Percentiles rank a stretch among this genome's conserved stretches.
phyloP scores from a whole-genome alignment of 1,140 invertebrate species.

The Drosophila suzukii region DNA sequence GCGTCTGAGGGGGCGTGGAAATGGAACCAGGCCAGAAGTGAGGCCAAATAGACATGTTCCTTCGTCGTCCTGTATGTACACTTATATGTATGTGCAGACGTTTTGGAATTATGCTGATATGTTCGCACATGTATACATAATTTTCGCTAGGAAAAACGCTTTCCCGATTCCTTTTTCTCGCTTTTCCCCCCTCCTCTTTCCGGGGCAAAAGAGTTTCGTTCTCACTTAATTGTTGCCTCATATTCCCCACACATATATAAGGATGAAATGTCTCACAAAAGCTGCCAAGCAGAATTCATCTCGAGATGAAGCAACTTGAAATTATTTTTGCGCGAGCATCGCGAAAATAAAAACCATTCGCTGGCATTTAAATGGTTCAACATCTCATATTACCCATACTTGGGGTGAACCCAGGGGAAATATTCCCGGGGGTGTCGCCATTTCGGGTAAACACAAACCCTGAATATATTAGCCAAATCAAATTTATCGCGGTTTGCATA shows the following conservation, averaged over 20 bases:
- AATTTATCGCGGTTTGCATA: slow-evolving; percentile 18
- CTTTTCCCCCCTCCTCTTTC: slow-evolving; percentile 5
- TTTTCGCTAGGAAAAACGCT: slow-evolving; percentile 55
- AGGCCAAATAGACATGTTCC: slow-evolving; percentile 69
- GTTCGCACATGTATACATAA: slow-evolving; percentile 51
- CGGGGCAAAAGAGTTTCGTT: slow-evolving; percentile 35
- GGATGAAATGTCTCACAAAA: slow-evolving; percentile 34
- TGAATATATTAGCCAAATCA: slow-evolving; percentile 25
- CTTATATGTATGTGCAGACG: slow-evolving; percentile 35
- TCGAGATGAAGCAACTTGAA: slow-evolving; percentile 64
- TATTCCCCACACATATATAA: background rate
- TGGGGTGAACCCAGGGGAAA: background rate
- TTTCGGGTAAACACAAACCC: slow-evolving; percentile 22
- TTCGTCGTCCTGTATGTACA: slow-evolving; percentile 15
- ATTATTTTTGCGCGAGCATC: slow-evolving; percentile 37
- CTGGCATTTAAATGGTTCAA: slow-evolving; percentile 13
- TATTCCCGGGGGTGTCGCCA: slow-evolving; percentile 11
- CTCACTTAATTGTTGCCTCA: slow-evolving; percentile 66
- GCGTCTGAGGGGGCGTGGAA: slow-evolving; percentile 1
- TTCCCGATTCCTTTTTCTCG: slow-evolving; percentile 29
- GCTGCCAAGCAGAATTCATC: slow-evolving; percentile 46
- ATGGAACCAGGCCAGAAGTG: slow-evolving; percentile 43
- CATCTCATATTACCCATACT: slow-evolving; percentile 4
- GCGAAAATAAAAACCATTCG: slow-evolving; percentile 35
- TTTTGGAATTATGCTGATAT: slow-evolving; percentile 54